Evolutionary conservation across 2,113 vertebrate genomes (phyloP).

Genomic region (Baryphthengus martii): DNA sequence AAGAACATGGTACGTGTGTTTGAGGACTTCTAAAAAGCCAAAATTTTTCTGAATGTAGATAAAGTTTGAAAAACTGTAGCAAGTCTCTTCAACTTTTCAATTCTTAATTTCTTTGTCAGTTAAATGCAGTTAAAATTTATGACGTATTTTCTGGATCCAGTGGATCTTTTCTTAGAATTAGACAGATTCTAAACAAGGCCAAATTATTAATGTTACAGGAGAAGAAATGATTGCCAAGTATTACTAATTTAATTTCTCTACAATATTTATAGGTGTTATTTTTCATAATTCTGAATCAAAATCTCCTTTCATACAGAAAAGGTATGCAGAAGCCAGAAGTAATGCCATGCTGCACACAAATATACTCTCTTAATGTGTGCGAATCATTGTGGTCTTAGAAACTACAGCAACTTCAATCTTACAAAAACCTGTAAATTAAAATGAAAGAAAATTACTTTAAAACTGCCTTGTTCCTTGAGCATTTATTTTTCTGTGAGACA

Average conservation of each 20-base stretch:
- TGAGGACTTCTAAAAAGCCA: neutral
- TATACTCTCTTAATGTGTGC: slow-evolving; percentile 30
- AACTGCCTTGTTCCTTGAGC: neutral
- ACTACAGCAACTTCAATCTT: slow-evolving; percentile 31
- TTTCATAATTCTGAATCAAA: slow-evolving; percentile 6
- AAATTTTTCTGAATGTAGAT: neutral
- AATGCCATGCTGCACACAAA: neutral
- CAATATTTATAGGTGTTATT: neutral
- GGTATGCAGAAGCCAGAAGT: neutral
- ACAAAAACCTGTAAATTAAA: slow-evolving; percentile 42
- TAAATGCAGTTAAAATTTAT: neutral
- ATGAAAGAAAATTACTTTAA: slow-evolving; percentile 50
- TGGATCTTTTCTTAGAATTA: neutral
- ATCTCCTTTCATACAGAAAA: slow-evolving; percentile 5
- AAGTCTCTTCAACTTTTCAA: neutral
- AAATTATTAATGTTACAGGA: neutral
- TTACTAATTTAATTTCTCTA: slow-evolving; percentile 21
- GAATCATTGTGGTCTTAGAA: slow-evolving; percentile 34
- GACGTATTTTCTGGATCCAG: neutral
- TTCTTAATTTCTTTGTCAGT: neutral
- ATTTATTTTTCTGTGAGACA: slow-evolving; percentile 16
- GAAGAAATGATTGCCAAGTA: slow-evolving; percentile 1
- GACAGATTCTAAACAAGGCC: neutral
- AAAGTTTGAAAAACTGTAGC: neutral
- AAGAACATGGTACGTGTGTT: neutral